These are phyloP conservation scores for Chauna torquata DNA, from an alignment of 2,113 vertebrate genomes.

Conservation along the genomic window DNA sequence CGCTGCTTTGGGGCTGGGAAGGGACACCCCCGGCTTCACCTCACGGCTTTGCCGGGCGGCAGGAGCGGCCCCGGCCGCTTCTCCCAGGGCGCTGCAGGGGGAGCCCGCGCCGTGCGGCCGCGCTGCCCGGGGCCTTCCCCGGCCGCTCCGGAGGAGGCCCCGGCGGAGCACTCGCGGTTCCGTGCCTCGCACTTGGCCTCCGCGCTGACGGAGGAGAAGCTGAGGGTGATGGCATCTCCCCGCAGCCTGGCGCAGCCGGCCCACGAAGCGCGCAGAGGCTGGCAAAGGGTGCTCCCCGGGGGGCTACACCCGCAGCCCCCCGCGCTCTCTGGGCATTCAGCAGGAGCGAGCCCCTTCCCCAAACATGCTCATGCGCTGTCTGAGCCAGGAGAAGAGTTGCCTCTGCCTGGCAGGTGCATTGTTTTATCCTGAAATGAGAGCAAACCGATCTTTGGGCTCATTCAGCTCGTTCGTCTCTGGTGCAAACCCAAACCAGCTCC, in stretches of 20 bases:
- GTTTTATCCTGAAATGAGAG: background rate
- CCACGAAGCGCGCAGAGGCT: background rate
- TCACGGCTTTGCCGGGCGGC: fast-evolving
- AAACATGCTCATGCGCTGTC: background rate
- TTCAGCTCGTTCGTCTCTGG: background rate
- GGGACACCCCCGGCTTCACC: fast-evolving
- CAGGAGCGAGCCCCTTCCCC: background rate
- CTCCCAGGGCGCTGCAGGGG: conserved; percentile 2
- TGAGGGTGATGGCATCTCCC: fast-evolving
- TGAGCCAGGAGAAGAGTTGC: fast-evolving
- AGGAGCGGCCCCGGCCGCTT: too few species aligned
- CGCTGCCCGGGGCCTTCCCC: too few species aligned
- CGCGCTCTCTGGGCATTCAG: background rate
- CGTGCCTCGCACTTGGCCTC: background rate
- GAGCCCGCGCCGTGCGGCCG: conserved; percentile 4
- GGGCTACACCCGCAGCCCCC: background rate
- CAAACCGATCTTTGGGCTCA: fast-evolving
- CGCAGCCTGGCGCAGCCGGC: fast-evolving
- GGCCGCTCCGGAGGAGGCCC: background rate
- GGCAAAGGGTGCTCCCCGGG: fast-evolving
- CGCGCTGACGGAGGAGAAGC: background rate
- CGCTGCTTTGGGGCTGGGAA: too few species aligned
- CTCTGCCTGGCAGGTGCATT: background rate
- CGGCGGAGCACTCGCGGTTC: background rate
- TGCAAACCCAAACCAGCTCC: background rate